Percentiles rank a stretch among this genome's conserved stretches.
These are phyloP conservation scores for Oligia strigilis DNA, from an alignment of 2,888 invertebrate species.

Conservation along the genomic window DNA sequence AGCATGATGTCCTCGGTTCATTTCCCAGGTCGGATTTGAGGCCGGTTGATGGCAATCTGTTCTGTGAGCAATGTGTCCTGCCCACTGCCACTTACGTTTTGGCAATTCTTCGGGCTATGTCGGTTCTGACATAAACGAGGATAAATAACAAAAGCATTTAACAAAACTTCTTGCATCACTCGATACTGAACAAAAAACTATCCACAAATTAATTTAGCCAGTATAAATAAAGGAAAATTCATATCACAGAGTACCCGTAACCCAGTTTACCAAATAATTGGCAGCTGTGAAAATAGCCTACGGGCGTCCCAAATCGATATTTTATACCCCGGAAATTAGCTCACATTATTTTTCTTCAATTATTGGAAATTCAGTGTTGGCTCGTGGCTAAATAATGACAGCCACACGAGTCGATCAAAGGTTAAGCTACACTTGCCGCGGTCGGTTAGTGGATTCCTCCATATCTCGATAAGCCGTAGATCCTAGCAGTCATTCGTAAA, in stretches of 20 bases:
- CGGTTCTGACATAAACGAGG: background rate
- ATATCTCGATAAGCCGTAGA: background rate
- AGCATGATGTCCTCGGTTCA: no score
- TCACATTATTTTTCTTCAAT: slow-evolving; percentile 31
- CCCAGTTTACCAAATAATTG: slow-evolving; percentile 29
- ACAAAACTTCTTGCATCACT: background rate
- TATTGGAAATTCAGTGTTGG: background rate
- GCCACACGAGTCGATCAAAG: background rate
- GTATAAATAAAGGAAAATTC: slow-evolving; percentile 12
- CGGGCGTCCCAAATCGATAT: slow-evolving; percentile 10
- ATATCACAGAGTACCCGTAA: background rate
- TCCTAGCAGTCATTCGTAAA: background rate
- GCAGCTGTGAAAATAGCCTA: slow-evolving; percentile 9
- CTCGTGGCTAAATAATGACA: background rate
- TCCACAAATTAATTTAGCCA: background rate
- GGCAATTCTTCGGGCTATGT: background rate
- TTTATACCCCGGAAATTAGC: slow-evolving; percentile 1
- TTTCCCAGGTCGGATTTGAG: no score
- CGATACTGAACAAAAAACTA: background rate
- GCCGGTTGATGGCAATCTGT: no score
- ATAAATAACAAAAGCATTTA: background rate
- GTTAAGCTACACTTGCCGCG: background rate
- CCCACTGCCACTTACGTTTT: no score
- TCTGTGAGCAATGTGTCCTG: no score
- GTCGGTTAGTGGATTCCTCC: background rate